Evolutionary conservation across 2,113 vertebrate genomes (phyloP), one percentile per base, ranked within the genome.

Genomic region (Motacilla tschutschensis): DNA sequence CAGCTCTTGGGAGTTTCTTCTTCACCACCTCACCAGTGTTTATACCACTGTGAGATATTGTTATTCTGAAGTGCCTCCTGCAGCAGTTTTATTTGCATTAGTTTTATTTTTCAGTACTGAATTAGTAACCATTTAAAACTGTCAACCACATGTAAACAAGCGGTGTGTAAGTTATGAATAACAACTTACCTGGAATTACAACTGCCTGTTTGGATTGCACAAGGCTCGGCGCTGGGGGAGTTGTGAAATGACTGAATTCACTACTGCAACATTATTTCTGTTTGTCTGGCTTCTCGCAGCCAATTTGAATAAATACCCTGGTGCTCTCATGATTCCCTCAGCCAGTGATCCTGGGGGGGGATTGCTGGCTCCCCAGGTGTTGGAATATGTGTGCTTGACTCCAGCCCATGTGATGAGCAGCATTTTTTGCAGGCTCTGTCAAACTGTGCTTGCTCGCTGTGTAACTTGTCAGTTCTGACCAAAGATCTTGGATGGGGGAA

Each of bases 51-150:
- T 41, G 72, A 5, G 33, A n/a, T 44, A 80, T 16, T 90, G 82
- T 87, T 92, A 51, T 80, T 77, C 64, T 35, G 44, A 76, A 87
- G 69, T 74, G 69, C 83, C 71, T 82, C 67, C 64, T 58, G 75
- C 75, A 84, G 81, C 78, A 73, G 64, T 84, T 84, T 77, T 88
- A 53, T 91, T 86, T 91, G 84, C 75, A 59, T 92, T 85, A 67
- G 71, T 74, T 88, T 88, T 93, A 44, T 92, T 93, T 94, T 92
- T 73, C 83, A 41, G 67, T 40, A 59, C 80, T 63, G 71, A 92
- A 88, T 90, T 90, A 94, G 88, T 86, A 83, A 88, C 80, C 59
- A 40, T 95, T 89, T 88, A 86, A 92, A 92, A 55, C 71, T 78
- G 50, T 35, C 71, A 57, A 66, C 78, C 83, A 48, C 75, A 71